Base-by-base conservation (phyloP, 2,113 vertebrate species). In the Notothenia coriiceps region DNA sequence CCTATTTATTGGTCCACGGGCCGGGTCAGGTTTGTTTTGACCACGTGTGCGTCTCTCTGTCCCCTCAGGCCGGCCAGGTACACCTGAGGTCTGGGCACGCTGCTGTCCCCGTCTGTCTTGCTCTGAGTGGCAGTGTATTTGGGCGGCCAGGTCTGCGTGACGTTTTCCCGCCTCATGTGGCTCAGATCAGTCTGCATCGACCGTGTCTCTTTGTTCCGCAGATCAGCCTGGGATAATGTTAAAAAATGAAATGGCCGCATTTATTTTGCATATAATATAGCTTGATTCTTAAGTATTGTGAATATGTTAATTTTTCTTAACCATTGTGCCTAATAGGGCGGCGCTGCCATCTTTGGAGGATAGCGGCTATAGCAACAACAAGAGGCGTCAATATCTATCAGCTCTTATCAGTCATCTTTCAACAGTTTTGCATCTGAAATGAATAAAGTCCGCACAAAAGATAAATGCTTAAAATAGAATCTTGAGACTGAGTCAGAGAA, bases 141-240 rank as follows among this genome's bases (percentile, higher is more conserved):
- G 1, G 81, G 82, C 22, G 86, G 82, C 86, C 96, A 99, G 0
- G 95, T 96, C 75, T 99, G 98, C 25, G 94, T 94, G 79, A 0
- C 68, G 54, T 95, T 98, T 2, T 97, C 95, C 86, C 97, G 94
- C 85, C 96, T 96, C 96, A 97, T 94, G 68, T 97, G 96, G 88
- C 97, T 99, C 81, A 96, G 87, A 29, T 97, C 80, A 2, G 98
- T 99, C 90, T 99, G 98, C 52, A 92, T 64, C 0, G 96, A 95
- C 4, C 87, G 95, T 1, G 97, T 99, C 40, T 94, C 85, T 90
- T 93, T 97, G 74, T 84, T 91, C 8, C 89, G 95, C 70, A 99
- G 84, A 86, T 98, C 96, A 43, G 97, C 96, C 98, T 99, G 50
- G 55, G 69, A 86, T 46, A 61, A 70, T 66, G 29, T 43, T 69